Conservation (phyloP, 2,113 vertebrate genomes). For the Serinus canaria region DNA sequence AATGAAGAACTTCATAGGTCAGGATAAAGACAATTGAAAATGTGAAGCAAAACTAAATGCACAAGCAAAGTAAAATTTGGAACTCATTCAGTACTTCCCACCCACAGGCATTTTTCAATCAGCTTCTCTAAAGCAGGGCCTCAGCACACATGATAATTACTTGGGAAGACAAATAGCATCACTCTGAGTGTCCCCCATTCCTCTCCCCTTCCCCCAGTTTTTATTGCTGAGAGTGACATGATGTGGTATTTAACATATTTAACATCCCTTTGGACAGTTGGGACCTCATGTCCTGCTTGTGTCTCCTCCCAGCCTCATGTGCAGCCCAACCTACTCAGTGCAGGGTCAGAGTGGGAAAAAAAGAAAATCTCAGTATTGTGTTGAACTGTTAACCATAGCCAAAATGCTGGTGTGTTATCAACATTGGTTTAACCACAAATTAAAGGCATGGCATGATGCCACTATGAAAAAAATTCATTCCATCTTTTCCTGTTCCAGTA, state of each 20-base stretch:
- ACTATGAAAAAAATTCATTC: background rate
- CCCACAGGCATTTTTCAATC: rapidly evolving
- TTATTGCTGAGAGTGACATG: background rate
- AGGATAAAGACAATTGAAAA: background rate
- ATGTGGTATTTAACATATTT: background rate
- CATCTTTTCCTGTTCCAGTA: background rate
- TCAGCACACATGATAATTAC: rapidly evolving
- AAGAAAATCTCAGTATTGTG: background rate
- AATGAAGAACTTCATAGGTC: background rate
- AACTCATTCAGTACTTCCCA: background rate
- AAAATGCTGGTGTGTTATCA: rapidly evolving
- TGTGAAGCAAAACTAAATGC: background rate
- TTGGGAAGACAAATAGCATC: background rate
- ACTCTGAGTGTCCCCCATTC: rapidly evolving
- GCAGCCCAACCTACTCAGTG: background rate
- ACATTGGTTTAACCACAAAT: background rate
- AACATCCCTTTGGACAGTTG: background rate
- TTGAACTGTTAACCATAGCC: background rate
- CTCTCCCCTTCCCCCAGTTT: background rate
- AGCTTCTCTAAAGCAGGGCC: background rate
- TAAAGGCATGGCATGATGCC: background rate
- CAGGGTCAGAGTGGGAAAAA: background rate
- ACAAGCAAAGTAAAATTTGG: background rate
- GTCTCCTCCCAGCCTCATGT: background rate
- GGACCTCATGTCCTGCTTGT: background rate